Base-by-base conservation (phyloP, 2,888 invertebrate genomes). In the Criorhina ranunculi region DNA sequence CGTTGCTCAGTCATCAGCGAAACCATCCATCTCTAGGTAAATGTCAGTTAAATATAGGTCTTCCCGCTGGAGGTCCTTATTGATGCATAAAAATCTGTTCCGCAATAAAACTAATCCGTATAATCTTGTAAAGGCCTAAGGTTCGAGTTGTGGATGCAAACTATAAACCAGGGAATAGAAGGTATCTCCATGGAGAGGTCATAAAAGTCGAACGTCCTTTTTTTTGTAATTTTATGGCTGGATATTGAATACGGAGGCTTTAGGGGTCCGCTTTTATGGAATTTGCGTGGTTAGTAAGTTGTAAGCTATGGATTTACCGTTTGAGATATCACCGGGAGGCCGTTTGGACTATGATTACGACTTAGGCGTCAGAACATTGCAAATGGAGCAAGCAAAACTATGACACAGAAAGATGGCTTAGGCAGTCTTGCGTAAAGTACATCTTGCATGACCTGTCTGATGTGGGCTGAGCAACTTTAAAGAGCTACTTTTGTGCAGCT, bases 1-100 rank as follows among this genome's bases (percentile, higher is more conserved):
- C 59, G 49, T 31, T 12, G n/a, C 49, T 11, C 11, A 29, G 24
- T 46, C 31, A 55, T 55, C 42, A 15, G 33, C 2, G 15, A 24
- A 29, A 5, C 9, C 37, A 64, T 55, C 17, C 29, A 46, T 73
- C 62, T 44, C 42, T 33, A 8, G n/a, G 12, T 31, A 42, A 24
- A 33, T 64, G 53, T 24, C 35, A 24, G n/a, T 12, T 73, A 44
- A 73, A 73, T 64, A 55, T 64, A 17, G 62, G 44, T 35, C 55
- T 57, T 12, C n/a, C 17, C 15, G 31, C 19, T 15, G 33, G 44
- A 57, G 55, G 55, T 69, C 69, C 57, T 57, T 69, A 57, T 55
- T 44, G 69, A 24, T 19, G 8, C 29, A 51, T 33, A 29, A 33
- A 62, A 9, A 24, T 33, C 15, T 44, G 57, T 44, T 51, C 51